Evolutionary conservation across 2,797 vertebrate species (phyloP).

Genomic region (Hyperoplus lanceolatus): DNA sequence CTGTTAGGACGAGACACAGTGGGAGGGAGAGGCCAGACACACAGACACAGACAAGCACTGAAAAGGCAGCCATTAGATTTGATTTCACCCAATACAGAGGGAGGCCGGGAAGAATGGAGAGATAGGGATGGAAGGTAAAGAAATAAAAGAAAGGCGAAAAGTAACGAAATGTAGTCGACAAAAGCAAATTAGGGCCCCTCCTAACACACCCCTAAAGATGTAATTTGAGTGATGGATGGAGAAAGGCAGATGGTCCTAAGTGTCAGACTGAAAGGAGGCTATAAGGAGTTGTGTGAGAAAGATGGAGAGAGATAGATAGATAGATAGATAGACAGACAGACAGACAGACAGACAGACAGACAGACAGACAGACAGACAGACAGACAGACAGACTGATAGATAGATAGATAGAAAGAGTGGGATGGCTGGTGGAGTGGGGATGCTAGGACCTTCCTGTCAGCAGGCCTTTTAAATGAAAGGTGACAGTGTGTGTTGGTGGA

Average conservation of each 20-base stretch:
- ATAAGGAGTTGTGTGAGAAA: constrained; percentile 51
- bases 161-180: constrained; percentile 10
- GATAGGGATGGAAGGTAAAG: neutral
- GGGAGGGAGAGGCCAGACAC: constrained; percentile 39
- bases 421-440: constrained; percentile 58
- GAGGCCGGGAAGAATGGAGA: constrained; percentile 16
- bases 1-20: constrained; percentile 74
- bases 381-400: no score
- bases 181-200: constrained; percentile 27
- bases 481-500: constrained; percentile 82
- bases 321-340: neutral
- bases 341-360: neutral
- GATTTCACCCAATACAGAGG: constrained; percentile 58
- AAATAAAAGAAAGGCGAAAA: neutral
- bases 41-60: constrained; percentile 44
- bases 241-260: constrained; percentile 62
- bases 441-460: constrained; percentile 72
- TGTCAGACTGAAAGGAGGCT: constrained; percentile 60
- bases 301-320: neutral
- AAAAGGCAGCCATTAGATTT: constrained; percentile 71
- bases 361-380: no score
- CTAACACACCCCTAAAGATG: constrained; percentile 20
- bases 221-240: constrained; percentile 58
- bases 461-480: constrained; percentile 79
- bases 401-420: constrained; percentile 35